Evolutionary conservation across 2,888 invertebrate species (phyloP).

Genomic region (Limnephilus lunatus): DNA sequence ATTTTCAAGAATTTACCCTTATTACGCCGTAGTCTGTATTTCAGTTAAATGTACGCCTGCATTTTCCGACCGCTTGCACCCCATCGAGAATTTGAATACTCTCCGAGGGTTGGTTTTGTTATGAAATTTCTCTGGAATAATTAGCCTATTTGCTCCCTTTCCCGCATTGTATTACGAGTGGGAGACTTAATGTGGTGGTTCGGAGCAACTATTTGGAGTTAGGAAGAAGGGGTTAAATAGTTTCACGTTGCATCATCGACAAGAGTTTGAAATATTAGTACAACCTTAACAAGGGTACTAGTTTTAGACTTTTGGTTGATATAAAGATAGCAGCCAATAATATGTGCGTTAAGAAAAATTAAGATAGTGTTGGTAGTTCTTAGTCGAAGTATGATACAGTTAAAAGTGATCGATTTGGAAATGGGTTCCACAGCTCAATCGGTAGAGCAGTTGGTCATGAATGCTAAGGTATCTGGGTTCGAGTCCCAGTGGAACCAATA

Average conservation of each 20-base stretch:
- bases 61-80: constrained; percentile 57
- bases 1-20: neutral
- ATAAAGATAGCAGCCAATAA: too few species aligned
- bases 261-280: neutral
- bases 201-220: neutral
- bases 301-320: neutral
- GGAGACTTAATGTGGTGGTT: neutral
- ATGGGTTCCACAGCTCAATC: too few species aligned
- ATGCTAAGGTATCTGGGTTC: too few species aligned
- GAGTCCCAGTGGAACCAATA: too few species aligned
- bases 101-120: constrained; percentile 54
- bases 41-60: neutral
- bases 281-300: neutral
- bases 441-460: too few species aligned
- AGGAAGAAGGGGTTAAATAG: neutral
- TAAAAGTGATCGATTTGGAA: too few species aligned
- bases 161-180: neutral
- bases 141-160: constrained; percentile 49
- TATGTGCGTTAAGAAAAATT: too few species aligned
- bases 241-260: neutral
- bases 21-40: constrained; percentile 9
- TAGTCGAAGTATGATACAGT: too few species aligned
- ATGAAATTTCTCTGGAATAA: constrained; percentile 64
- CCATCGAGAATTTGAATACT: constrained; percentile 63
- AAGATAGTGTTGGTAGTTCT: too few species aligned